A percentile compares a stretch with the other conserved stretches of the same genome.
These are phyloP conservation scores for Bunonema sp. DNA, from an alignment of 2,888 invertebrate genomes.

Conservation along the genomic window DNA sequence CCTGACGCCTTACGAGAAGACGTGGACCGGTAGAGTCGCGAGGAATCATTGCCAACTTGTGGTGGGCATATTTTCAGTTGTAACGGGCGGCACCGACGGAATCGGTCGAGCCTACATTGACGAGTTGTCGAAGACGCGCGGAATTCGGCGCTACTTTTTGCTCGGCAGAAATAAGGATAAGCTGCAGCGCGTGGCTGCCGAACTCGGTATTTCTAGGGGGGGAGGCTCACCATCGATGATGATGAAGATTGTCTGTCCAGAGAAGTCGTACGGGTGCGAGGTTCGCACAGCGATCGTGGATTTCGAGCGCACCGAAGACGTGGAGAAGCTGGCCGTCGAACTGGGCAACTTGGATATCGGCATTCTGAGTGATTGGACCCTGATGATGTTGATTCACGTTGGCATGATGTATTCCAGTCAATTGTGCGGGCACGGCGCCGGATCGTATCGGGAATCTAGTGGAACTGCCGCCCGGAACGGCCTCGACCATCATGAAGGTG, in stretches of 20 bases:
- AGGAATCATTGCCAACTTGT: background rate
- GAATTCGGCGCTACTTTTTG: slow-evolving; percentile 30
- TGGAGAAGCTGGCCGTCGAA: slow-evolving; percentile 20
- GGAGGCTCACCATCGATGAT: background rate
- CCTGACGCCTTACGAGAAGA: slow-evolving; percentile 13
- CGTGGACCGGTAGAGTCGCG: slow-evolving; percentile 17
- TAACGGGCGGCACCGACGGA: slow-evolving; percentile 40
- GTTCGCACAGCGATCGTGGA: slow-evolving; percentile 24
- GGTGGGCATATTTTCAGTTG: slow-evolving; percentile 14
- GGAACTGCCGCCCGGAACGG: slow-evolving; percentile 25
- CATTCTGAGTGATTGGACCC: slow-evolving; percentile 23
- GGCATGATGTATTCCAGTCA: slow-evolving; percentile 17
- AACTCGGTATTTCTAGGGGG: slow-evolving; percentile 13
- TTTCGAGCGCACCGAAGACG: slow-evolving; percentile 30
- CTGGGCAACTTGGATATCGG: slow-evolving; percentile 25
- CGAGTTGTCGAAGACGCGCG: slow-evolving; percentile 28
- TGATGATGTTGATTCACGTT: background rate
- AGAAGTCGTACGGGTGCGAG: slow-evolving; percentile 12
- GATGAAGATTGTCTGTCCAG: slow-evolving; percentile 11
- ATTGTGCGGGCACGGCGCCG: slow-evolving; percentile 42
- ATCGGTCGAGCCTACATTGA: slow-evolving; percentile 38
- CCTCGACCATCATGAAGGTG: slow-evolving; percentile 33
- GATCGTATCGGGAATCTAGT: slow-evolving; percentile 25
- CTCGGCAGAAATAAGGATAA: slow-evolving; percentile 31
- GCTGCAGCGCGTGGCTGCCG: slow-evolving; percentile 15